phyloP scores from a whole-genome alignment of 1,140 invertebrate species.

The Diorhabda elongata region DNA sequence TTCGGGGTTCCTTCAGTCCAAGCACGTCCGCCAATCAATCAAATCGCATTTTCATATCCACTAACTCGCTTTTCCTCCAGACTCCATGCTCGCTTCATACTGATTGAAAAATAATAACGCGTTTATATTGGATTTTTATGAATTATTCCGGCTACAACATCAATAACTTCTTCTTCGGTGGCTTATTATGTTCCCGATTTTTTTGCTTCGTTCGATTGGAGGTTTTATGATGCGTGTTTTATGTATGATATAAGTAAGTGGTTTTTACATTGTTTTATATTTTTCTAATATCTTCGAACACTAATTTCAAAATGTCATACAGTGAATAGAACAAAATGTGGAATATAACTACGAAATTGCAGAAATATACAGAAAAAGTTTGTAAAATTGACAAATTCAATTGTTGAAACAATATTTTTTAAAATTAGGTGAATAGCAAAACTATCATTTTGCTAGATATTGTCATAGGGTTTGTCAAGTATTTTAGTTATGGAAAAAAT shows the following conservation, averaged over 20 bases:
- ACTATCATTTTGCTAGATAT: too few species aligned
- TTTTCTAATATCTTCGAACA: too few species aligned
- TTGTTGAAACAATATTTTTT: too few species aligned
- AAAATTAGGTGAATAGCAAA: too few species aligned
- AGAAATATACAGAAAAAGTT: too few species aligned
- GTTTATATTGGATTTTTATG: constrained; percentile 41
- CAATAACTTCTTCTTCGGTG: constrained; percentile 30
- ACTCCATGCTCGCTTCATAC: constrained; percentile 35
- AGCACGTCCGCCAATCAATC: constrained; percentile 41
- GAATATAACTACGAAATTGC: too few species aligned
- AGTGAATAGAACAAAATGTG: too few species aligned
- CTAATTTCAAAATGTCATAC: too few species aligned
- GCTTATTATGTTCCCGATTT: constrained; percentile 2
- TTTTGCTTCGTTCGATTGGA: neutral
- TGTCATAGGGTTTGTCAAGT: too few species aligned
- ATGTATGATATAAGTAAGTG: neutral
- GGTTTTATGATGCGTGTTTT: neutral
- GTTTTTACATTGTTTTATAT: too few species aligned
- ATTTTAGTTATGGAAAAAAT: too few species aligned
- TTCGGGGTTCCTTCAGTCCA: constrained; percentile 35
- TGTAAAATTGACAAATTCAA: too few species aligned
- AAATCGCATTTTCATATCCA: constrained; percentile 40
- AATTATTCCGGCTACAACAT: constrained; percentile 38
- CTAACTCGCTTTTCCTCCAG: constrained; percentile 33
- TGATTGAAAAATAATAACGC: constrained; percentile 43